phyloP scores from a whole-genome alignment of 2,888 invertebrate species.

The Andrena hattorfiana region DNA sequence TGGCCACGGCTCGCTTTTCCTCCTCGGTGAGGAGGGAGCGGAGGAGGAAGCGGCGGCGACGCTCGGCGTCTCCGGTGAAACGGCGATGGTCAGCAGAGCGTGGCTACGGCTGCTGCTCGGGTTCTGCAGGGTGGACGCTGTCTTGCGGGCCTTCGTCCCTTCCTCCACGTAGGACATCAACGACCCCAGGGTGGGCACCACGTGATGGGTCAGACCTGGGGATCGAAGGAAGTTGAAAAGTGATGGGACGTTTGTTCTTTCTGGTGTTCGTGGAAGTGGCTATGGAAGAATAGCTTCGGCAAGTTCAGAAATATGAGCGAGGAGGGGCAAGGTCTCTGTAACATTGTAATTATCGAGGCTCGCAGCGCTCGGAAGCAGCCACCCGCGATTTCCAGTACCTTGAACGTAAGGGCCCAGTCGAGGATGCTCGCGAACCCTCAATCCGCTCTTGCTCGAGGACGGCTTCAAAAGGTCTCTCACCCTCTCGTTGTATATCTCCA shows the following conservation, averaged over 20 bases:
- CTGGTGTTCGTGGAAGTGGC: not conserved
- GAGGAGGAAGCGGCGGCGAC: constrained; percentile 19
- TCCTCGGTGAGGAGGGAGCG: constrained; percentile 30
- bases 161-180: constrained; percentile 87
- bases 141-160: constrained; percentile 88
- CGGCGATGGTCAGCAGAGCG: constrained; percentile 89
- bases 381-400: constrained; percentile 85
- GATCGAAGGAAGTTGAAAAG: not conserved
- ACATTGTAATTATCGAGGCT: constrained; percentile 27
- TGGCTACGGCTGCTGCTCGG: constrained; percentile 90
- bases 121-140: constrained; percentile 91
- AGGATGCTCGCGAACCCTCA: constrained; percentile 93
- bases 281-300: not conserved
- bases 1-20: constrained; percentile 80
- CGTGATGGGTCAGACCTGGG: constrained; percentile 88
- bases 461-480: constrained; percentile 90
- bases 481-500: constrained; percentile 88
- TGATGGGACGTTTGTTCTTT: not conserved
- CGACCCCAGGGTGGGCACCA: constrained; percentile 86
- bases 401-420: constrained; percentile 92
- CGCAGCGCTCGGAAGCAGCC: not conserved
- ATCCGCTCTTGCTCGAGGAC: constrained; percentile 82
- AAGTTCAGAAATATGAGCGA: too few species aligned
- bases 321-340: not conserved
- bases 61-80: constrained; percentile 86